Evolutionary conservation across 2,113 vertebrate genomes (phyloP).

Genomic region (Sphaerodactylus townsendi): DNA sequence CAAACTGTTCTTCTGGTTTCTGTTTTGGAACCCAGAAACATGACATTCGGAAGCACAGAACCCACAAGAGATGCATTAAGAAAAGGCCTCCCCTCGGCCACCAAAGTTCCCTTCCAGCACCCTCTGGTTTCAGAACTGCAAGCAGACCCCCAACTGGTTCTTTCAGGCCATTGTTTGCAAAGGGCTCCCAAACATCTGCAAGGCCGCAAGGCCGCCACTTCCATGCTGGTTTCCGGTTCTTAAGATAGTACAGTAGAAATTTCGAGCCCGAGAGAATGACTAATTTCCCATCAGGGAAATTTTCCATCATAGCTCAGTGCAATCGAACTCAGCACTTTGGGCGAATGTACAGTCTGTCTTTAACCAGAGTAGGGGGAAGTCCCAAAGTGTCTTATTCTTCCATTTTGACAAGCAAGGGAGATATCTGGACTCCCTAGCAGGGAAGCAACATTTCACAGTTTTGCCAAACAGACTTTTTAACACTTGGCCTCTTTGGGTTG

Average conservation of each 20-base stretch:
- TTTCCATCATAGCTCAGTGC: background rate
- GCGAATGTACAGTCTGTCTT: background rate
- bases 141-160: background rate
- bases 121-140: background rate
- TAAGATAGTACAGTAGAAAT: background rate
- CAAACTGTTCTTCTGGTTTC: too few relatives aligned
- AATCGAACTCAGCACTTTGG: background rate
- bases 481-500: background rate
- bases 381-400: background rate
- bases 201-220: background rate
- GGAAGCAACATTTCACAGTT: background rate
- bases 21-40: too few relatives aligned
- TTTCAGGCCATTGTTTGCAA: background rate
- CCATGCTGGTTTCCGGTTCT: background rate
- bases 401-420: background rate
- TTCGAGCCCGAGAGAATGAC: background rate
- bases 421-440: background rate
- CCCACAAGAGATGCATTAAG: background rate
- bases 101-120: background rate
- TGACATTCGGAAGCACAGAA: background rate
- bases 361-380: background rate
- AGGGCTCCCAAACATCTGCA: background rate
- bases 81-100: too few relatives aligned
- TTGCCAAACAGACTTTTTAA: background rate
- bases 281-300: background rate